Percentiles rank a stretch among this genome's conserved stretches.
Conservation (phyloP, 2,113 vertebrate genomes). For the Triplophysa dalaica region DNA sequence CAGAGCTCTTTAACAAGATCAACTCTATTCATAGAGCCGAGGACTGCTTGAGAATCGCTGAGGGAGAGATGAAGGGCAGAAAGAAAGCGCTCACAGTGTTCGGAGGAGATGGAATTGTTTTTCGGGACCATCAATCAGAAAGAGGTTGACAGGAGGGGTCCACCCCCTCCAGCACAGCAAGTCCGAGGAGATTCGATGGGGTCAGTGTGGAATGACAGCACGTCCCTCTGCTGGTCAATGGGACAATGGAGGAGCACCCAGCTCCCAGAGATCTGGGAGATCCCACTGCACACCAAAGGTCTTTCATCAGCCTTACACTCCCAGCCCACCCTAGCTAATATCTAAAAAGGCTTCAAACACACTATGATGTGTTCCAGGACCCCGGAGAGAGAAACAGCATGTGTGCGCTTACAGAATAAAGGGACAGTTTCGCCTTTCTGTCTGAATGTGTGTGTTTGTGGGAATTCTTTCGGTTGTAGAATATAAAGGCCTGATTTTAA, state of each 20-base stretch:
- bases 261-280: constrained; percentile 36
- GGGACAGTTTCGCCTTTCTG: constrained; percentile 1
- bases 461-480: neutral
- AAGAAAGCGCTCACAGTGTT: constrained; percentile 35
- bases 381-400: constrained; percentile 27
- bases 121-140: constrained; percentile 49
- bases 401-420: neutral
- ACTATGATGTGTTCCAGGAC: constrained; percentile 37
- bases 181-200: constrained; percentile 16
- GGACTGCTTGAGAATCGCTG: neutral
- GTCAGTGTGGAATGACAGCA: constrained; percentile 45
- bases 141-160: constrained; percentile 38
- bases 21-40: constrained; percentile 45
- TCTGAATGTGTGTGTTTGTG: constrained; percentile 5
- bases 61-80: constrained; percentile 31
- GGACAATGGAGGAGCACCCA: constrained; percentile 44
- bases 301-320: constrained; percentile 40
- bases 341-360: constrained; percentile 40
- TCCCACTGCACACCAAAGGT: constrained; percentile 37
- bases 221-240: constrained; percentile 36
- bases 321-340: constrained; percentile 17
- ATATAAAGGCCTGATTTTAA: neutral
- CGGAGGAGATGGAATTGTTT: constrained; percentile 40
- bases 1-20: constrained; percentile 35
- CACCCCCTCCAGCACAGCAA: constrained; percentile 1